Base-by-base conservation (phyloP, 1,140 invertebrate genomes). In the Probaryconus sp. region DNA sequence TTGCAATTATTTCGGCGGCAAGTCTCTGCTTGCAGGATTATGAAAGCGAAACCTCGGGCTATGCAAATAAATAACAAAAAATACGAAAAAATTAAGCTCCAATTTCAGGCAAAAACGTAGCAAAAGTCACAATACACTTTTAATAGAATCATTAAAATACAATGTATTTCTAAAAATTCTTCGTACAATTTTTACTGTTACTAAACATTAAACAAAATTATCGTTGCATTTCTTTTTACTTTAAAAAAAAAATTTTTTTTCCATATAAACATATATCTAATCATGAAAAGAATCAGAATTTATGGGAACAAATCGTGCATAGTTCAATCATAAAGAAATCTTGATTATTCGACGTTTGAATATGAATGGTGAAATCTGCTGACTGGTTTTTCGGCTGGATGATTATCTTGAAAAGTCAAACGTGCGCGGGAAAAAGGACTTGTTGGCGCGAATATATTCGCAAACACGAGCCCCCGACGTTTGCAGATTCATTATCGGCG, bases 51-150 rank as follows among this genome's bases (percentile, higher is more conserved):
- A 33, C 55, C 16, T 47, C 20, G 55, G 55, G 60, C 40, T 55
- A 20, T 47, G 51, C 10, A 47, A 35, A 76, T 63, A 63, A 71
- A 71, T 71, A 65, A 70, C 35, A 10, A 20, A 56, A 76, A 69
- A n/a, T n/a, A n/a, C 31, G 20, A 45, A 60, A 60, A 69, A 68
- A 64, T 31, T 42, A 13, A 53, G 60, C 40, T 47, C 55, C 17
- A 40, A 24, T 61, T 67, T 65, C 11, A 6, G 14, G 31, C 31
- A 6, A 35, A 21, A 28, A 16, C 33, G 28, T 76, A 40, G 50
- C 21, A 35, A 28, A 5, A 48, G 30, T 68, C 35, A 45, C 21
- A 53, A 47, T 42, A 51, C 31, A 7, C 17, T 50, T 58, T 55
- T 45, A 63, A 70, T 55, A 42, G 16, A 53, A 48, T 55, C 67